These are phyloP conservation scores for Sigmodon hispidus DNA, from an alignment of 2,113 vertebrate genomes.

Conservation along the genomic window DNA sequence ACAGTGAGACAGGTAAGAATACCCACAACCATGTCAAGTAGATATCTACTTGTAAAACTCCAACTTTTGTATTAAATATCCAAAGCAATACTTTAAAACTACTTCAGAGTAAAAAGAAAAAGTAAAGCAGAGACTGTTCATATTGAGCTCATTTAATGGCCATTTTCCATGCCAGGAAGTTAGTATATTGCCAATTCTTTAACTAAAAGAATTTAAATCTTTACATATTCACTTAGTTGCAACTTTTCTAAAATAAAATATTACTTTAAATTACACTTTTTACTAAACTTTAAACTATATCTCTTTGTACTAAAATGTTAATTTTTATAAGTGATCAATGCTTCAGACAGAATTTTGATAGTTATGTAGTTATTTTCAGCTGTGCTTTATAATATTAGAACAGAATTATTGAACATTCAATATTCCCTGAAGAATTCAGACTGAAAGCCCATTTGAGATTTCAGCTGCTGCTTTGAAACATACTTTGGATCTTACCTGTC, in stretches of 20 bases:
- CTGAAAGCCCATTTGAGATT: conserved; percentile 49
- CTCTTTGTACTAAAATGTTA: conserved; percentile 29
- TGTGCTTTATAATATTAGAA: conserved; percentile 30
- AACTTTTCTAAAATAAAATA: conserved; percentile 59
- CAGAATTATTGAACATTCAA: conserved; percentile 57
- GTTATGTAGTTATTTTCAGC: conserved; percentile 56
- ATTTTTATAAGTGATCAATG: conserved; percentile 59
- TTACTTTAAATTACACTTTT: conserved; percentile 53
- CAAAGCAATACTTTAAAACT: background rate
- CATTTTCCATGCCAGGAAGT: conserved; percentile 46
- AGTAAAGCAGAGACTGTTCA: conserved; percentile 12
- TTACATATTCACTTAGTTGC: conserved; percentile 13
- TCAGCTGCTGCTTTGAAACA: conserved; percentile 45
- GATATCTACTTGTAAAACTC: conserved; percentile 1
- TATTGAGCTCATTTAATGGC: conserved; percentile 30
- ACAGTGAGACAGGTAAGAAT: conserved; percentile 6
- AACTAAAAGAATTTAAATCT: conserved; percentile 37
- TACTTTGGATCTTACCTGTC: conserved; percentile 51
- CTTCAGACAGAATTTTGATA: conserved; percentile 35
- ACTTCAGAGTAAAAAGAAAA: conserved; percentile 8
- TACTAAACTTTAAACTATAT: conserved; percentile 53
- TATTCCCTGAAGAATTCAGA: conserved; percentile 45
- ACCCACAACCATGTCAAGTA: background rate
- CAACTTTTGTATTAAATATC: background rate
- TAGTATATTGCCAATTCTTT: conserved; percentile 28